Evolutionary conservation across 2,113 vertebrate species (phyloP).

Genomic region (Spea multiplicata): DNA sequence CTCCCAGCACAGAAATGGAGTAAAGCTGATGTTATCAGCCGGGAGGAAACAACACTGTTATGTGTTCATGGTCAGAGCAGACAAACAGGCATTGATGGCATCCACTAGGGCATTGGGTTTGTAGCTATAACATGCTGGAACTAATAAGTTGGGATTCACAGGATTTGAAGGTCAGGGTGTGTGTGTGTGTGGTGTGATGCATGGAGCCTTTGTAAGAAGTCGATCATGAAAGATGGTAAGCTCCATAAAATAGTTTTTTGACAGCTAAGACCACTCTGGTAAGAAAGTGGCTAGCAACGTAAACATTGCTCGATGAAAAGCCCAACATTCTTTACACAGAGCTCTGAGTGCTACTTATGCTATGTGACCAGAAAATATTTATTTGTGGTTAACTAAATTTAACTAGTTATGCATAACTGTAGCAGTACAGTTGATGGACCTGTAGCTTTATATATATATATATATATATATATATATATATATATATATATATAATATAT

Average conservation of each 20-base stretch:
- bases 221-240: slow-evolving; percentile 24
- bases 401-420: too few species aligned
- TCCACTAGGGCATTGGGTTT: slow-evolving; percentile 37
- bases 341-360: not conserved
- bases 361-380: too few species aligned
- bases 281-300: slow-evolving; percentile 6
- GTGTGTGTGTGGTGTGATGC: slow-evolving; percentile 32
- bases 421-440: too few species aligned
- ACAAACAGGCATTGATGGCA: slow-evolving; percentile 44
- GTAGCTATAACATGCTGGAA: slow-evolving; percentile 41
- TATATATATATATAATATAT: too few species aligned
- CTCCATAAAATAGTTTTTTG: slow-evolving; percentile 4
- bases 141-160: slow-evolving; percentile 36
- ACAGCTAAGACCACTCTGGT: not conserved
- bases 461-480: too few species aligned
- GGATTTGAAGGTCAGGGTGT: slow-evolving; percentile 44
- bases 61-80: slow-evolving; percentile 42
- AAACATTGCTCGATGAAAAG: not conserved
- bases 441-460: too few species aligned
- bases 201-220: slow-evolving; percentile 3
- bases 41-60: slow-evolving; percentile 8
- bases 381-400: too few species aligned
- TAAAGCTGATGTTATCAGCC: slow-evolving; percentile 37
- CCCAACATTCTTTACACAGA: too few species aligned
- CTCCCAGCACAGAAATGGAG: slow-evolving; percentile 1